Evolutionary conservation across 2,888 invertebrate genomes (phyloP).

Genomic region (Lissocephala sabroskyi): DNA sequence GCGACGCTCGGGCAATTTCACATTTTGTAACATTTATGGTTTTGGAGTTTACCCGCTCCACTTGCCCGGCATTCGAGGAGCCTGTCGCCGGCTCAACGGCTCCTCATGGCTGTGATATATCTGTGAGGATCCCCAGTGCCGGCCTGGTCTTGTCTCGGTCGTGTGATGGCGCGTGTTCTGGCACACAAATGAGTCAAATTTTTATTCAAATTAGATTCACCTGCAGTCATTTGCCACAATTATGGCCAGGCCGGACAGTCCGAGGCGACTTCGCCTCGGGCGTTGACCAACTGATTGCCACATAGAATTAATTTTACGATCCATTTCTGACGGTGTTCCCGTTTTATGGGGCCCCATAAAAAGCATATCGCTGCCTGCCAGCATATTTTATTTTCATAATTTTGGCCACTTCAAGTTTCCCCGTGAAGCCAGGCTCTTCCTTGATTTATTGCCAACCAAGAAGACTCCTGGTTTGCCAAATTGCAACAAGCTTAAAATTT

Average conservation of each 20-base stretch:
- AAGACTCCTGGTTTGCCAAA: no score
- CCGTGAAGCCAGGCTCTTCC: slow-evolving; percentile 15
- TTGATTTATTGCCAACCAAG: no score
- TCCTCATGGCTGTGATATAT: slow-evolving; percentile 19
- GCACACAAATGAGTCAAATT: slow-evolving; percentile 36
- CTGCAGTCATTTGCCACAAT: slow-evolving; percentile 35
- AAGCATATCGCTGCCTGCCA: not conserved
- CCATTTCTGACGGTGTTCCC: slow-evolving; percentile 24
- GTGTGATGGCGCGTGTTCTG: slow-evolving; percentile 34
- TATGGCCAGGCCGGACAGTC: slow-evolving; percentile 20
- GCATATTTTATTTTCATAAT: slow-evolving; percentile 19
- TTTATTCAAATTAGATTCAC: slow-evolving; percentile 60
- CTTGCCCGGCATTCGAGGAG: slow-evolving; percentile 3
- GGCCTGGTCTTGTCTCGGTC: not conserved
- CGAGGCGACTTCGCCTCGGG: slow-evolving; percentile 14
- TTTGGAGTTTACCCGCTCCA: not conserved
- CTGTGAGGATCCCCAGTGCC: slow-evolving; percentile 7
- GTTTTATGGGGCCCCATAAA: slow-evolving; percentile 2
- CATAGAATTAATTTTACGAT: slow-evolving; percentile 19
- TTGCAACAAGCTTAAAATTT: no score
- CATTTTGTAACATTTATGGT: slow-evolving; percentile 1
- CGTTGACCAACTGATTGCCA: slow-evolving; percentile 9
- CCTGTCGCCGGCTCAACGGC: not conserved
- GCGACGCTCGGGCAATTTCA: slow-evolving; percentile 1
- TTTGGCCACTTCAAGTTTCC: no score